Base-by-base conservation (phyloP, 2,797 vertebrate genomes). In the Myotis findleyi region DNA sequence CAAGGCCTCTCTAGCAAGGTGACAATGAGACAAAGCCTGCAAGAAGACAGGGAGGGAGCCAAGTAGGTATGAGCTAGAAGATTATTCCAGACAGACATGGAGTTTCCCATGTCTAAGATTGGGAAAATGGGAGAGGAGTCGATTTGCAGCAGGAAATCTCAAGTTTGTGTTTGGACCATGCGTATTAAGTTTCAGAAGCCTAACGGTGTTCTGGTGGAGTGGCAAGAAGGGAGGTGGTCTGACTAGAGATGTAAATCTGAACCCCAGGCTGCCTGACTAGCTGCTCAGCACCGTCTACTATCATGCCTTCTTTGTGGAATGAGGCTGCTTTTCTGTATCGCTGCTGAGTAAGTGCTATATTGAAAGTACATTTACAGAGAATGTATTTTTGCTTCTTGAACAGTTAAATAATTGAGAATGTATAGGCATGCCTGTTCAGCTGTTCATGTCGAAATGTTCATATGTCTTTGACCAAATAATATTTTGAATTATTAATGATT, bases 401-500 rank as follows among this genome's bases (percentile, higher is more conserved):
- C 71, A 75, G 20, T 64, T 33, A 27, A 62, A 14, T 71, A 57
- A 44, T 53, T n/a, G 17, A 91, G 51, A 91, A 36, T 68, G 64
- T 69, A 76, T 89, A 57, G 51, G 4, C 20, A 10, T 41, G 20
- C 21, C 14, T 66, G 47, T 87, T 62, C 14, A 83, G 30, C 33
- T n/a, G 0, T 64, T 62, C 7, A 5, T 55, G 47, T 80, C 11
- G 33, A 49, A 66, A 11, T 55, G 25, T 62, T 89, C 6, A 57
- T 72, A 30, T 81, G 25, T 85, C 44, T 91, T 89, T 76, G 49
- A 79, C n/a, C 25, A 47, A 90, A 86, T 73, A 92, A n/a, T 55
- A 17, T 62, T 95, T 87, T 85, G 18, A 85, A 71, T 93, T 91
- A 59, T 77, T 85, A 80, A 27, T 69, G 27, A 69, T 80, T 94